Evolutionary conservation across 2,888 invertebrate species (phyloP).

Genomic region (Phengaris alcon): DNA sequence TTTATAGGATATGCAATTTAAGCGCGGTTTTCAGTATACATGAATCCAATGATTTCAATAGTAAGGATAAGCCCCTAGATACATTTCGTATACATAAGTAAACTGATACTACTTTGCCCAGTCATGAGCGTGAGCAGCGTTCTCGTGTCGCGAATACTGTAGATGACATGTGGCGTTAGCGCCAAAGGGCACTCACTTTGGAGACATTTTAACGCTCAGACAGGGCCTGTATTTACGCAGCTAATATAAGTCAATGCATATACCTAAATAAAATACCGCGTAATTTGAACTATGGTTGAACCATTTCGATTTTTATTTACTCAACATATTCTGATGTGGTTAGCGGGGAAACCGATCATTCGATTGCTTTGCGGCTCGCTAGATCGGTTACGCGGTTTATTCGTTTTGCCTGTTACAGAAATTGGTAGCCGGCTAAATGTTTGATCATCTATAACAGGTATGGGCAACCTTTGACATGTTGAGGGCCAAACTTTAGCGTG

Average conservation of each 20-base stretch:
- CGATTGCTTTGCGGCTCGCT: conserved; percentile 45
- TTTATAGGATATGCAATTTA: conserved; percentile 16
- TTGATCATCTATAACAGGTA: not conserved
- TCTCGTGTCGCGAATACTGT: too few relatives aligned
- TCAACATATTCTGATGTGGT: conserved; percentile 32
- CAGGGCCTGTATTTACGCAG: not conserved
- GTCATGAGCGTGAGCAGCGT: too few relatives aligned
- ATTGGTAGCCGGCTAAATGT: conserved; percentile 5
- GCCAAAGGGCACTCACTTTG: not conserved
- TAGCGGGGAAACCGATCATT: conserved; percentile 41
- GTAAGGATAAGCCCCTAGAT: not conserved
- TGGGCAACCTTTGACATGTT: too few relatives aligned
- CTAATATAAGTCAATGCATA: not conserved
- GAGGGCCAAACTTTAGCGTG: too few relatives aligned
- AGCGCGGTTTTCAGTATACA: not conserved
- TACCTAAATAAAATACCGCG: conserved; percentile 25
- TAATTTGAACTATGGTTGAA: not conserved
- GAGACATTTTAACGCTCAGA: not conserved
- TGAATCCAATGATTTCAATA: not conserved
- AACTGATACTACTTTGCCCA: not conserved
- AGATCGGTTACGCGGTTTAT: conserved; percentile 40
- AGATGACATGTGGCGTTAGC: too few relatives aligned
- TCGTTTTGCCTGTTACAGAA: conserved; percentile 26
- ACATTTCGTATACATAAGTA: not conserved
- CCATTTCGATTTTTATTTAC: conserved; percentile 30